These are phyloP conservation scores for Diadromus collaris DNA, from an alignment of 2,888 invertebrate species.

Conservation along the genomic window DNA sequence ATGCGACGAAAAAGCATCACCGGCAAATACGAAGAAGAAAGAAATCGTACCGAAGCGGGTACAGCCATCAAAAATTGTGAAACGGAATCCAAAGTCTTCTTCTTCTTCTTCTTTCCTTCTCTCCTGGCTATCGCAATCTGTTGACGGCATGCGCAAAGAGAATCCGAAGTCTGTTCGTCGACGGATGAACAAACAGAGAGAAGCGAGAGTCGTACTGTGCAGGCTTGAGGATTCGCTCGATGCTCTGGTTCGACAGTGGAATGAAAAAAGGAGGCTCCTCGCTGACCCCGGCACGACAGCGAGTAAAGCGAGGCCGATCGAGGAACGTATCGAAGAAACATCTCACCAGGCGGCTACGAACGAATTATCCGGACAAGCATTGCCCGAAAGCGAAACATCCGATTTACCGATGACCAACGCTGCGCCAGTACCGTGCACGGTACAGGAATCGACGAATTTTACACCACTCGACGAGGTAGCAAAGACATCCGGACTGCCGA, in stretches of 20 bases:
- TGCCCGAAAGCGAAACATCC: not conserved
- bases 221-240: constrained; percentile 57
- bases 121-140: too few species aligned
- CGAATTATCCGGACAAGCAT: not conserved
- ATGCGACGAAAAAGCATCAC: not conserved
- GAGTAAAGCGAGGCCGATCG: not conserved
- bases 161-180: constrained; percentile 1
- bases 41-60: not conserved
- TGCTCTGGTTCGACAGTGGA: constrained; percentile 57
- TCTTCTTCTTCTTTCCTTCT: too few species aligned
- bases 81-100: not conserved
- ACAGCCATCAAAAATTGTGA: not conserved
- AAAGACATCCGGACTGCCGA: not conserved
- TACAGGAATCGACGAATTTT: not conserved
- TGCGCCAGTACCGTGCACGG: not conserved
- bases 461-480: not conserved
- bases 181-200: constrained; percentile 6
- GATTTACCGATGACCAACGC: not conserved
- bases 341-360: not conserved
- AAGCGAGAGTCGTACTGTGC: constrained; percentile 32
- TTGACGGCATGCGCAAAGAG: too few species aligned
- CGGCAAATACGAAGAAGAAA: not conserved
- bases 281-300: not conserved
- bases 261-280: constrained; percentile 13
- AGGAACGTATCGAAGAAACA: not conserved